Conservation (phyloP, 2,888 invertebrate species). For the Trichacis sp. region DNA sequence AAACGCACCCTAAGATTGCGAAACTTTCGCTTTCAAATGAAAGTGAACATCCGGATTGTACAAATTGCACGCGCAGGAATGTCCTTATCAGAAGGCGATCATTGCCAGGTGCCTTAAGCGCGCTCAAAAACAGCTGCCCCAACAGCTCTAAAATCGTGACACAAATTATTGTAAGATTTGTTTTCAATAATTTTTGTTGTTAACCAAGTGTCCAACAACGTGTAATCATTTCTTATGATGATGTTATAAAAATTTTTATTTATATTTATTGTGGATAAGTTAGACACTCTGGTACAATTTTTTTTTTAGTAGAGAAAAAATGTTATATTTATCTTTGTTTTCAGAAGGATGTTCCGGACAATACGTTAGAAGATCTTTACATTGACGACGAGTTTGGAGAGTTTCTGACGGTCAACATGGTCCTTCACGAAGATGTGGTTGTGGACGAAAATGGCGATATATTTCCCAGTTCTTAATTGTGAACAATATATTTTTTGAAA, state of each 20-base stretch:
- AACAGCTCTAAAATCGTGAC: too few relatives aligned
- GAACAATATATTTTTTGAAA: too few relatives aligned
- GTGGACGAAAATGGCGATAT: constrained; percentile 49
- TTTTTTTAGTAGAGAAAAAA: too few relatives aligned
- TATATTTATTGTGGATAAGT: too few relatives aligned
- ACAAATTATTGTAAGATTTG: neutral
- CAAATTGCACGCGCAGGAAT: constrained; percentile 42
- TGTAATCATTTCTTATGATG: too few relatives aligned
- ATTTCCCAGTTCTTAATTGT: neutral
- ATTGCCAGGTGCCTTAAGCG: constrained; percentile 52
- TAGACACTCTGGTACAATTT: too few relatives aligned
- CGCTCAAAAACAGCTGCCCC: constrained; percentile 41
- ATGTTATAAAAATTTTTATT: too few relatives aligned
- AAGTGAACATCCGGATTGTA: neutral
- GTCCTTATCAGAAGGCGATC: constrained; percentile 53
- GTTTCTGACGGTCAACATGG: constrained; percentile 56
- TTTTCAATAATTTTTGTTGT: too few relatives aligned
- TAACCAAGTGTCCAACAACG: neutral
- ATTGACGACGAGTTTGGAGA: constrained; percentile 61
- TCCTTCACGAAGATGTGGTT: constrained; percentile 50
- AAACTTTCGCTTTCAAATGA: neutral
- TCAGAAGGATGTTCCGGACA: constrained; percentile 49
- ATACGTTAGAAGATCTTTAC: constrained; percentile 56
- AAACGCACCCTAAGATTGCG: neutral
- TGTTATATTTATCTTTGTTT: too few relatives aligned